Conservation (phyloP, 2,113 vertebrate genomes). For the Pterophyllum scalare region DNA sequence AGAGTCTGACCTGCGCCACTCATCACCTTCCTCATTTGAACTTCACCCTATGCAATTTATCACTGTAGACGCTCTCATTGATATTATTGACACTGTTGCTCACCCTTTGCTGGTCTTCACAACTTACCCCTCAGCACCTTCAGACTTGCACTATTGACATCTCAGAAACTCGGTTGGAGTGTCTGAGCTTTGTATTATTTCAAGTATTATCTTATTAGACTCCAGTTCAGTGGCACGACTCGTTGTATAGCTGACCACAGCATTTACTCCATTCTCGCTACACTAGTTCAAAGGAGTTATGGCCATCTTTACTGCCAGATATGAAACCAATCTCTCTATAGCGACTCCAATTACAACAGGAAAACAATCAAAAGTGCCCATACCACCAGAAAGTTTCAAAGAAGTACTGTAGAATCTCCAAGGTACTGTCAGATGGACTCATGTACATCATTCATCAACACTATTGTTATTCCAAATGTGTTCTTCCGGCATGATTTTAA, state of each 20-base stretch:
- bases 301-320: background rate
- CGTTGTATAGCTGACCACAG: background rate
- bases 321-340: conserved; percentile 5
- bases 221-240: conserved; percentile 2
- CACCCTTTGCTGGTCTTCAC: conserved; percentile 1
- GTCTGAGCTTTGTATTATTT: conserved; percentile 32
- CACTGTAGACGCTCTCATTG: background rate
- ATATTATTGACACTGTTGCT: conserved; percentile 14
- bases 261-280: conserved; percentile 2
- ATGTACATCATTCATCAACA: background rate
- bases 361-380: background rate
- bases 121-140: conserved; percentile 10
- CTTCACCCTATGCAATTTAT: conserved; percentile 21
- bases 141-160: conserved; percentile 25
- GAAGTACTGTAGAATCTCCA: background rate
- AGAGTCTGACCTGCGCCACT: background rate
- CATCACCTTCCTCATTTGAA: conserved; percentile 20
- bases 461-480: background rate
- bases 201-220: conserved; percentile 27
- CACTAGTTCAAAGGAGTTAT: background rate
- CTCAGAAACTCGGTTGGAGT: conserved; percentile 20
- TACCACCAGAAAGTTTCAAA: background rate
- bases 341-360: background rate
- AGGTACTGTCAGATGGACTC: background rate
- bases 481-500: background rate